Percentiles rank a stretch among this genome's conserved stretches.
Conservation (phyloP, 2,113 vertebrate genomes). For the Percina caprodes region DNA sequence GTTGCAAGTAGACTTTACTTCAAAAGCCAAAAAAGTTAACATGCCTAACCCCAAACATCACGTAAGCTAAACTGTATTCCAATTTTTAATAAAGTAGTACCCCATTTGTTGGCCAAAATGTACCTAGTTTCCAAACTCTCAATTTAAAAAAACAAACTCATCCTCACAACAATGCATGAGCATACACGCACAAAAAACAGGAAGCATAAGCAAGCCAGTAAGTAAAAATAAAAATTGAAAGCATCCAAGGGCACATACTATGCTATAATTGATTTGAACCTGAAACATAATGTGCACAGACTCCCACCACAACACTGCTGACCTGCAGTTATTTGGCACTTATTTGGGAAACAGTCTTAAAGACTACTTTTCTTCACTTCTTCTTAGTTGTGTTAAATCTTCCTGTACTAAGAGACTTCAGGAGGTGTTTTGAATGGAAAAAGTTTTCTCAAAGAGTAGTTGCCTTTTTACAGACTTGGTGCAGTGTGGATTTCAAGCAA, state of each 20-base stretch:
- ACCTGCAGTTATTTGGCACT: constrained; percentile 12
- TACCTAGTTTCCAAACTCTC: neutral
- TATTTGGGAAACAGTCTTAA: constrained; percentile 15
- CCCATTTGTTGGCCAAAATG: neutral
- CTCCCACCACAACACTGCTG: constrained; percentile 8
- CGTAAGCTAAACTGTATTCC: neutral
- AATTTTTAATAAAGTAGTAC: neutral
- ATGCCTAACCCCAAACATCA: neutral
- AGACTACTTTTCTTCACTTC: neutral
- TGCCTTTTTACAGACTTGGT: constrained; percentile 8
- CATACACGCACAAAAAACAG: neutral
- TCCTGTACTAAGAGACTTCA: neutral
- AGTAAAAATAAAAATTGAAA: constrained; percentile 28
- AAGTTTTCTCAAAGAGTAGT: constrained; percentile 4
- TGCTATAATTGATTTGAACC: constrained; percentile 46
- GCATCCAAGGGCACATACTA: constrained; percentile 18
- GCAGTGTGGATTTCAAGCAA: constrained; percentile 5
- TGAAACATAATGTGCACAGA: constrained; percentile 17
- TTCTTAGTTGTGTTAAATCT: neutral
- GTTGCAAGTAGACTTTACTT: neutral
- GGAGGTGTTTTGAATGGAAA: neutral
- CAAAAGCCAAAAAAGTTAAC: neutral
- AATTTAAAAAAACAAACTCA: neutral
- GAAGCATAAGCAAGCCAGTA: constrained; percentile 6
- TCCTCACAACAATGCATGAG: neutral